Evolutionary conservation across 2,888 invertebrate genomes (phyloP).

Genomic region (Diplolepis rosae): DNA sequence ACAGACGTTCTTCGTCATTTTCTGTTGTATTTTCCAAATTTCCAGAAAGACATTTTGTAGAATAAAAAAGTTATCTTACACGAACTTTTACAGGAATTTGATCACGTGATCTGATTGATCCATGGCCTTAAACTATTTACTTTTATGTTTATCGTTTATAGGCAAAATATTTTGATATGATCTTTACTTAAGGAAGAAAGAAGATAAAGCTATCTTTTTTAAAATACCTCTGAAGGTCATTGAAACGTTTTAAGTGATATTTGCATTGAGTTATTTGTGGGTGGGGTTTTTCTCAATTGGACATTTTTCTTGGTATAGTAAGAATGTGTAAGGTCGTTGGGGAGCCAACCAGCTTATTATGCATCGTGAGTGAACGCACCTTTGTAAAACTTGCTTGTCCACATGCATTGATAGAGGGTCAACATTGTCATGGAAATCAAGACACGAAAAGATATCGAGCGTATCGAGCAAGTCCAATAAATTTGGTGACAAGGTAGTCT

Average conservation of each 20-base stretch:
- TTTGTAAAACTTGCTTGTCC: constrained; percentile 27
- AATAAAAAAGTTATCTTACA: no score
- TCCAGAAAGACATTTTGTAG: no score
- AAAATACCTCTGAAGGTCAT: no score
- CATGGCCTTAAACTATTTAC: no score
- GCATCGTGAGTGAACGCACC: constrained; percentile 16
- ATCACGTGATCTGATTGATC: no score
- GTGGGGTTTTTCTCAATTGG: constrained; percentile 12
- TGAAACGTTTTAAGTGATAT: background rate
- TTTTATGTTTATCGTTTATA: no score
- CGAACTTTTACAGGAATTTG: no score
- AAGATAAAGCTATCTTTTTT: no score
- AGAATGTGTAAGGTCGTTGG: constrained; percentile 1
- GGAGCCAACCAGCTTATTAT: constrained; percentile 22
- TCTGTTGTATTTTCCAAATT: no score
- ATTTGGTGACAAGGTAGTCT: constrained; percentile 43
- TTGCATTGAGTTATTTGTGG: constrained; percentile 1
- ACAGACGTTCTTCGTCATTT: no score
- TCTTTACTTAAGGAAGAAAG: no score
- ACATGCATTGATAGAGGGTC: constrained; percentile 25
- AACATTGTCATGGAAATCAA: constrained; percentile 38
- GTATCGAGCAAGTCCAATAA: constrained; percentile 35
- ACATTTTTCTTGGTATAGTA: background rate
- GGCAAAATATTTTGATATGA: no score
- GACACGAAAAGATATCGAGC: constrained; percentile 24